Conservation (phyloP, 2,888 invertebrate species). For the Diaperis boleti region DNA sequence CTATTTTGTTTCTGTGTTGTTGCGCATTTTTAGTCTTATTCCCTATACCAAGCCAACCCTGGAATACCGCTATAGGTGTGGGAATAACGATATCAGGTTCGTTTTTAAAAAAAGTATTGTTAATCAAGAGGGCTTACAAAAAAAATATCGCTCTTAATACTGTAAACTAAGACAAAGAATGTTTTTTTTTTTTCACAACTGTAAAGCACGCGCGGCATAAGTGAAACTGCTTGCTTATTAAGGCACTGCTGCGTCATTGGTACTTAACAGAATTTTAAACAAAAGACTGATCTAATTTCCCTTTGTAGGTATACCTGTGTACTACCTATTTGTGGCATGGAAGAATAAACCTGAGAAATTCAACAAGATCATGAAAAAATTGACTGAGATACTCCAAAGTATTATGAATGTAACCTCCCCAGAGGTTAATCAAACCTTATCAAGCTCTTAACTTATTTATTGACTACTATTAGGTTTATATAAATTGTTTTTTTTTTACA, state of each 20-base stretch:
- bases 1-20: slow-evolving; percentile 81
- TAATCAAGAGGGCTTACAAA: too few relatives aligned
- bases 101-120: too few relatives aligned
- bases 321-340: slow-evolving; percentile 79
- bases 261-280: too few relatives aligned
- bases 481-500: slow-evolving; percentile 26
- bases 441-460: slow-evolving; percentile 55
- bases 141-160: too few relatives aligned
- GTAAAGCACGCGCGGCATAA: too few relatives aligned
- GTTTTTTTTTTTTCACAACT: too few relatives aligned
- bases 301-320: slow-evolving; percentile 79
- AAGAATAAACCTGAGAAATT: slow-evolving; percentile 72
- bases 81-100: slow-evolving; percentile 78
- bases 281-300: slow-evolving; percentile 46
- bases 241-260: too few relatives aligned
- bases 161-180: too few relatives aligned
- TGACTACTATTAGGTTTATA: slow-evolving; percentile 19
- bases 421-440: slow-evolving; percentile 71
- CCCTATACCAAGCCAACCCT: slow-evolving; percentile 82
- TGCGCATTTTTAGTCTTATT: slow-evolving; percentile 84
- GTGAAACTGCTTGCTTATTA: too few relatives aligned
- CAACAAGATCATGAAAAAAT: slow-evolving; percentile 67
- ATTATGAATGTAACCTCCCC: slow-evolving; percentile 75
- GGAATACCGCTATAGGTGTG: slow-evolving; percentile 81
- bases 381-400: slow-evolving; percentile 73